Percentiles rank a stretch among this genome's conserved stretches.
phyloP scores from a whole-genome alignment of 2,888 invertebrate genomes.

The Koerneria pararmatus region DNA sequence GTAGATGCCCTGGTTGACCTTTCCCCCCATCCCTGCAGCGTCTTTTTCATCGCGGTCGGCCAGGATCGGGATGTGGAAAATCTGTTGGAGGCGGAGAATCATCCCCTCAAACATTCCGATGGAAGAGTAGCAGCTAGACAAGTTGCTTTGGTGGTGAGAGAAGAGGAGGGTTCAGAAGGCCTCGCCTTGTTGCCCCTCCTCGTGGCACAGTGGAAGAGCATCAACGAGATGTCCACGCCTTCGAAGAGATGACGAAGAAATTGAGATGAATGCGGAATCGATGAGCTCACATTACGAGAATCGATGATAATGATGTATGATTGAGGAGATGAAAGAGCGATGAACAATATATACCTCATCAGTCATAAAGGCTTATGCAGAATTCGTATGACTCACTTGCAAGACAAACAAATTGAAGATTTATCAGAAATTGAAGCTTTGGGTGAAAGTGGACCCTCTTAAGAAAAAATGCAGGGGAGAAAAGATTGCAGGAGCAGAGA shows the following conservation, averaged over 20 bases:
- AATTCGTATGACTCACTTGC: too few relatives aligned
- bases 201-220: constrained; percentile 14
- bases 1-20: constrained; percentile 21
- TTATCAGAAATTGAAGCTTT: too few relatives aligned
- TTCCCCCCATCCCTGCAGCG: constrained; percentile 10
- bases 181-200: constrained; percentile 12
- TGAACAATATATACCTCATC: background rate
- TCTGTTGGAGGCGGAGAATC: constrained; percentile 11
- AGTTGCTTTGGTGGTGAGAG: constrained; percentile 13
- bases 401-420: too few relatives aligned
- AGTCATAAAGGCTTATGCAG: too few relatives aligned
- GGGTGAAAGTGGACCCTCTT: too few relatives aligned
- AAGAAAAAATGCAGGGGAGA: too few relatives aligned
- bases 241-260: too few relatives aligned
- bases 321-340: background rate
- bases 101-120: constrained; percentile 19
- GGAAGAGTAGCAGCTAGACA: constrained; percentile 19
- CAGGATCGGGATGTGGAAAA: background rate
- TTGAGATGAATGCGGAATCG: too few relatives aligned
- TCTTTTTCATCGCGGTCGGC: constrained; percentile 12
- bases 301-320: too few relatives aligned
- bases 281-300: too few relatives aligned
- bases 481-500: too few relatives aligned
- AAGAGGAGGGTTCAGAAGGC: constrained; percentile 7
- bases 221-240: constrained; percentile 6